Percentiles rank a stretch among this genome's conserved stretches.
Evolutionary conservation across 2,797 vertebrate species (phyloP).

Genomic region (Cossypha polioptera): DNA sequence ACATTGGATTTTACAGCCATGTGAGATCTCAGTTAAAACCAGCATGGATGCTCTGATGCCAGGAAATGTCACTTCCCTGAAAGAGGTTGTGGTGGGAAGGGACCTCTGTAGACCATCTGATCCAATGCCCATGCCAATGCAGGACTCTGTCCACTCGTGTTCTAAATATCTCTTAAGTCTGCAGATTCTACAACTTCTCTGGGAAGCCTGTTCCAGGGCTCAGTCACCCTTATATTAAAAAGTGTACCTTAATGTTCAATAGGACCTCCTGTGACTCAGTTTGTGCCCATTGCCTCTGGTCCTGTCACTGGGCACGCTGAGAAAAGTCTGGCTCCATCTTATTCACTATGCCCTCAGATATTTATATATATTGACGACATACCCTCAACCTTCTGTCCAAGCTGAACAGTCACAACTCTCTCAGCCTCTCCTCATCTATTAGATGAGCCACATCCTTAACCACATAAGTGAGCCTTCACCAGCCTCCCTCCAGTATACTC

Average conservation of each 20-base stretch:
- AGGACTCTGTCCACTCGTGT: background rate
- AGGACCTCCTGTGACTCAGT: background rate
- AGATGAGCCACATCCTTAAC: background rate
- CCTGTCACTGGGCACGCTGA: background rate
- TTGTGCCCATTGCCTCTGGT: background rate
- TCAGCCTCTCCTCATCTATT: background rate
- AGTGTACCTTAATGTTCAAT: background rate
- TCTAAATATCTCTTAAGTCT: background rate
- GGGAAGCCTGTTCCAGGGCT: background rate
- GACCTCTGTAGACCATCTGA: background rate
- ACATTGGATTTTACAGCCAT: background rate
- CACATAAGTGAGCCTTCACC: background rate
- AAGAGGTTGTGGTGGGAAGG: background rate
- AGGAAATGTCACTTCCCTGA: background rate
- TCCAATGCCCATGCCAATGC: fast-evolving
- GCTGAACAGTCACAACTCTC: background rate
- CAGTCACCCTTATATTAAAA: background rate
- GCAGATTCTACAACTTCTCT: background rate
- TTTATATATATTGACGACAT: background rate
- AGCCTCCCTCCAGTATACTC: background rate
- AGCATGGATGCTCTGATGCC: background rate
- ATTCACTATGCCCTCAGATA: background rate
- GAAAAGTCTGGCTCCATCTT: background rate
- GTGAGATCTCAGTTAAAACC: background rate
- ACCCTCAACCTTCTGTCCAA: background rate